Base-by-base conservation (phyloP, 2,888 invertebrate genomes). In the Lasioglossum morio region DNA sequence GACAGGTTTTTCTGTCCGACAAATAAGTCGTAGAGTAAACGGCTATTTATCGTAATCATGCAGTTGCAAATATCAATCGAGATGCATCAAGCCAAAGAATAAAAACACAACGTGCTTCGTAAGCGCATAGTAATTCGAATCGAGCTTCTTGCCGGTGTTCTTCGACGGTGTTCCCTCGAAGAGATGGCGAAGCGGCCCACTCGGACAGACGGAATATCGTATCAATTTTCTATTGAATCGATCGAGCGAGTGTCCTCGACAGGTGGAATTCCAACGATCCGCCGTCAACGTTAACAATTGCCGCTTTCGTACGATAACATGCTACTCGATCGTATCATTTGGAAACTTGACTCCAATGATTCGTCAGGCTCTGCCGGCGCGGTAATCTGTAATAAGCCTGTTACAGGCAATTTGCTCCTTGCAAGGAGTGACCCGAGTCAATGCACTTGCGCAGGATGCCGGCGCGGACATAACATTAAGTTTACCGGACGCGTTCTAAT, bases 71-170 rank as follows among this genome's bases (percentile, higher is more conserved):
- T 14, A 43, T 30, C 8, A 8, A 66, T 34, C 34, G 10, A 23
- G 23, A 53, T 23, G 23, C 53, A 23, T 23, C 23, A 53, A 10
- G 53, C 53, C 23, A 53, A 0, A 8, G 53, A 53, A n/a, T 10
- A 53, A 53, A 53, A 8, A 53, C 53, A 34, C 34, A 34, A 30
- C 60, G 76, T 73, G 82, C 77, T 46, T 66, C 46, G 82, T 82
- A 23, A 23, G 82, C 77, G 73, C 27, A 19, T 53, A 60, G 7
- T 14, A 16, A 63, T 63, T 63, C 12, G 30, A 16, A 30, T 63
- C 30, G 27, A n/a, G 7, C 14, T 63, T 63, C 5, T 30, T 63
- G 60, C 27, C 27, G 7, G 4, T 27, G 12, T 27, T 60, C n/a
- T 12, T 27, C 60, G 5, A 60, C 48, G 53, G 53, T n/a, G 53